A percentile compares a stretch with the other conserved stretches of the same genome.
Evolutionary conservation across 1,140 invertebrate species (phyloP).

Genomic region (Capitella teleta): DNA sequence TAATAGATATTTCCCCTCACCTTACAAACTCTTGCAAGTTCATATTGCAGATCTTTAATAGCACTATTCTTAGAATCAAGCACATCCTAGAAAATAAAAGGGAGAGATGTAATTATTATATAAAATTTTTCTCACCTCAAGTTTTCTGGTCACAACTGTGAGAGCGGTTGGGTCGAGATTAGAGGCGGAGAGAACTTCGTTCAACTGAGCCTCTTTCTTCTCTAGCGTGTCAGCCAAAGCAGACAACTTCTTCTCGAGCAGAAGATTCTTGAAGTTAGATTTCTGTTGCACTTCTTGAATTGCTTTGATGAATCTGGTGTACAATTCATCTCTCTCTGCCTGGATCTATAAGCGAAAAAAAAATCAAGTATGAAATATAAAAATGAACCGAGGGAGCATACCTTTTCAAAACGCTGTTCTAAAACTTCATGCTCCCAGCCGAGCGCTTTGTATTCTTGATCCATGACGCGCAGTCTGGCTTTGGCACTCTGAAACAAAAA

Average conservation of each 20-base stretch:
- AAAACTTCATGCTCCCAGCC: slow-evolving; percentile 56
- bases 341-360: slow-evolving; percentile 46
- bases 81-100: slow-evolving; percentile 39
- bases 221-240: slow-evolving; percentile 56
- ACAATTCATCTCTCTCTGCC: slow-evolving; percentile 64
- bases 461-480: slow-evolving; percentile 51
- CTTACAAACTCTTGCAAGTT: slow-evolving; percentile 65
- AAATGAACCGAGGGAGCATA: slow-evolving; percentile 28
- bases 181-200: slow-evolving; percentile 53
- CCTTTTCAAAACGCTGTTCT: slow-evolving; percentile 64
- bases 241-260: slow-evolving; percentile 63
- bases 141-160: slow-evolving; percentile 50
- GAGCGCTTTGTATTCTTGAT: slow-evolving; percentile 56
- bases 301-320: slow-evolving; percentile 64
- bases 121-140: too few species aligned
- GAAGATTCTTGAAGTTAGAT: slow-evolving; percentile 59
- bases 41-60: slow-evolving; percentile 69
- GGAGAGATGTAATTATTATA: too few species aligned
- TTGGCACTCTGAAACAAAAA: slow-evolving; percentile 54
- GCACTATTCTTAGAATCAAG: slow-evolving; percentile 64
- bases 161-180: slow-evolving; percentile 50
- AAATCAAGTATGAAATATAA: neutral
- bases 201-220: slow-evolving; percentile 56
- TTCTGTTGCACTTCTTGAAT: slow-evolving; percentile 77
- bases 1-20: slow-evolving; percentile 14